Evolutionary conservation across 2,888 invertebrate species (phyloP).

Genomic region (Megalurothrips usitatus): DNA sequence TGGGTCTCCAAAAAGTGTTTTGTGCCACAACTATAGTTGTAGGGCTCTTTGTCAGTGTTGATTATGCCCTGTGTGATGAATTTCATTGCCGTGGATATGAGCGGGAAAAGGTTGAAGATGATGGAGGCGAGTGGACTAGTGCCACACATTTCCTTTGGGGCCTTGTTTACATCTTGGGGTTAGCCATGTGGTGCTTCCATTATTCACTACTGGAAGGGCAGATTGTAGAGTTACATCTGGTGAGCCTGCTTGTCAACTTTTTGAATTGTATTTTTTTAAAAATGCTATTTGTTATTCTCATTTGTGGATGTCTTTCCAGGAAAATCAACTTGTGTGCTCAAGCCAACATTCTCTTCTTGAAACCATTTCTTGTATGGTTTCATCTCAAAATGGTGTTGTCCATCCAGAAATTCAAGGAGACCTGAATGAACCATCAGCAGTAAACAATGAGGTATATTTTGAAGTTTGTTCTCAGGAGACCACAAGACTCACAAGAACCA

Average conservation of each 20-base stretch:
- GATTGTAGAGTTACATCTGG: background rate
- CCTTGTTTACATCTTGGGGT: conserved; percentile 52
- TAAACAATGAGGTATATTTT: background rate
- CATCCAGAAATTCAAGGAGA: background rate
- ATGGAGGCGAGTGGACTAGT: conserved; percentile 50
- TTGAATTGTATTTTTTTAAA: background rate
- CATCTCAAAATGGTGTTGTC: background rate
- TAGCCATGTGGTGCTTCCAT: conserved; percentile 53
- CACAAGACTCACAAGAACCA: too few relatives aligned
- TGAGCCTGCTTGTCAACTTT: background rate
- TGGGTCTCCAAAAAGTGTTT: conserved; percentile 56
- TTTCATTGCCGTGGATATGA: conserved; percentile 56
- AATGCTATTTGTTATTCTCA: background rate
- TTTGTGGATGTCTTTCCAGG: background rate
- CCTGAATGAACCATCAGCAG: background rate
- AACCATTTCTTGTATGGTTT: conserved; percentile 14
- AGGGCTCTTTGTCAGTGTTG: conserved; percentile 57
- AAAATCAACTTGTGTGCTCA: background rate
- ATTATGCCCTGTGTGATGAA: conserved; percentile 58
- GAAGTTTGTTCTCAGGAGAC: background rate
- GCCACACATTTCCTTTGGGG: conserved; percentile 55
- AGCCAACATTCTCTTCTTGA: background rate
- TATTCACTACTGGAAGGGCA: conserved; percentile 50
- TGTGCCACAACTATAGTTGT: conserved; percentile 57
- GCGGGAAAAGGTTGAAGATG: conserved; percentile 45